Percentiles rank a stretch among this genome's conserved stretches.
phyloP scores from a whole-genome alignment of 2,113 vertebrate species.

The Epinephelus lanceolatus region DNA sequence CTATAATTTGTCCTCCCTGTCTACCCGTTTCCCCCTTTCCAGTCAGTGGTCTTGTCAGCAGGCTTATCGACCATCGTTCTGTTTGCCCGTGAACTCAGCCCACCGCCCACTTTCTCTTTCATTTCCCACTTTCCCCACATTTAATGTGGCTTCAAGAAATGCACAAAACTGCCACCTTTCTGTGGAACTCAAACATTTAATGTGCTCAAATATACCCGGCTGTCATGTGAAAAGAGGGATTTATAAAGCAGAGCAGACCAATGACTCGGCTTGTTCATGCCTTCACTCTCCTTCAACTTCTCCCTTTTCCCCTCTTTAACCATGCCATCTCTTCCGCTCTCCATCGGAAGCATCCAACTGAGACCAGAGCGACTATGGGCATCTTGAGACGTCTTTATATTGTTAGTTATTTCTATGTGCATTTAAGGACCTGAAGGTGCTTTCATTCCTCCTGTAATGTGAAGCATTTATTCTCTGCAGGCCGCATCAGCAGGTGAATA shows the following conservation, averaged over 20 bases:
- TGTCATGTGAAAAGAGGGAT: constrained; percentile 1
- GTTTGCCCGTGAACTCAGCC: not conserved
- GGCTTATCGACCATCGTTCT: not conserved
- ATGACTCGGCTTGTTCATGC: constrained; percentile 5
- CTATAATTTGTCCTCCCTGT: constrained; percentile 4
- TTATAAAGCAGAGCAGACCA: constrained; percentile 4
- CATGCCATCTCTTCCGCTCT: not conserved
- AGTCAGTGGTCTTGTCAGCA: not conserved
- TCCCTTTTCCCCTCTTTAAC: not conserved
- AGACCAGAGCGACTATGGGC: constrained; percentile 8
- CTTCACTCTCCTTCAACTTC: not conserved
- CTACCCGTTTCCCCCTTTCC: not conserved
- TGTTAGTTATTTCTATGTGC: constrained; percentile 15
- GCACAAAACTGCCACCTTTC: constrained; percentile 30
- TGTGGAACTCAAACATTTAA: constrained; percentile 38
- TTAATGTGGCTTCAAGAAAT: constrained; percentile 15
- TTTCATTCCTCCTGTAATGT: not conserved
- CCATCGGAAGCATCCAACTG: constrained; percentile 23
- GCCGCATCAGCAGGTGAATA: not conserved
- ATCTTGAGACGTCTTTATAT: constrained; percentile 17
- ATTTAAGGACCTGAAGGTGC: constrained; percentile 5
- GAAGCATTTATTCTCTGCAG: constrained; percentile 6
- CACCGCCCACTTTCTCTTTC: not conserved
- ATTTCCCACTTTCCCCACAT: constrained; percentile 5
- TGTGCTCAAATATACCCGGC: constrained; percentile 34